Conservation (phyloP, 2,888 invertebrate genomes). For the Tachystola acroxantha region DNA sequence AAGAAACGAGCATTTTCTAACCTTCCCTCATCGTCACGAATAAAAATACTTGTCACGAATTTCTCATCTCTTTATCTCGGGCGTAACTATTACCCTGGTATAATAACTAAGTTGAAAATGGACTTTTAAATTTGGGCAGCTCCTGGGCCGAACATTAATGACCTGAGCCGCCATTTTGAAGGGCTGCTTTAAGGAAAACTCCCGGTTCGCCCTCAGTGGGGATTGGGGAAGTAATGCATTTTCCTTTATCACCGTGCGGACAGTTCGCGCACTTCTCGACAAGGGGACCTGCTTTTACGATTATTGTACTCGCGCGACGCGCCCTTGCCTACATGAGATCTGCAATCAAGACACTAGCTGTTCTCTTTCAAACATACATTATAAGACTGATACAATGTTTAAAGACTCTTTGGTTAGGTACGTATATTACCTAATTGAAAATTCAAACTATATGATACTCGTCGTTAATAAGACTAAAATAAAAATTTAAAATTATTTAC, state of each 20-base stretch:
- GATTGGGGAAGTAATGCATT: constrained; percentile 71
- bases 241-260: constrained; percentile 71
- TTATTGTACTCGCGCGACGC: constrained; percentile 69
- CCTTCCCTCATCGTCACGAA: constrained; percentile 13
- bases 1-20: constrained; percentile 12
- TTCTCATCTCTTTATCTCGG: constrained; percentile 30
- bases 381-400: too few relatives aligned
- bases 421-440: too few relatives aligned
- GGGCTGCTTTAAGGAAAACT: constrained; percentile 62
- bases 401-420: too few relatives aligned
- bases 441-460: too few relatives aligned
- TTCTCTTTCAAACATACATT: too few relatives aligned
- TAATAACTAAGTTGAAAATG: constrained; percentile 54
- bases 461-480: not conserved
- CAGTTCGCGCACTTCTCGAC: constrained; percentile 64
- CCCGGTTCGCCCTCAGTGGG: constrained; percentile 41
- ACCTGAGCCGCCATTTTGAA: constrained; percentile 62
- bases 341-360: constrained; percentile 43
- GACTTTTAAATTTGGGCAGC: constrained; percentile 61
- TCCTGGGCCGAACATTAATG: constrained; percentile 61
- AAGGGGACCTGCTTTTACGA: constrained; percentile 69
- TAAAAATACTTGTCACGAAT: constrained; percentile 29
- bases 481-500: not conserved
- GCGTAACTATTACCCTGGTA: constrained; percentile 27
- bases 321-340: constrained; percentile 53